phyloP scores from a whole-genome alignment of 2,888 invertebrate genomes.

The Drosophila gaucha region DNA sequence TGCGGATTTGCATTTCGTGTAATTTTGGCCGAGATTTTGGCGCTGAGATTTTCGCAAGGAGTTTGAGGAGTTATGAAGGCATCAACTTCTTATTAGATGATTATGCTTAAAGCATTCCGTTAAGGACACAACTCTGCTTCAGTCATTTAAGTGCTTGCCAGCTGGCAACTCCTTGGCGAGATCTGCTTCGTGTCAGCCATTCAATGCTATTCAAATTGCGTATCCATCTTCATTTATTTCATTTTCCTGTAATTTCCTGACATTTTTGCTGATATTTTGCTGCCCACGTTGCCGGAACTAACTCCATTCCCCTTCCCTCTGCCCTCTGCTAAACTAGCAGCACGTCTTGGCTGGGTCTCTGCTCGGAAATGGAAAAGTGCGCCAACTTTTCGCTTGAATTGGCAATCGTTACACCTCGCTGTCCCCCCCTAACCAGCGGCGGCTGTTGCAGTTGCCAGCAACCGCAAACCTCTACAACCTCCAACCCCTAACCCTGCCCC shows the following conservation, averaged over 20 bases:
- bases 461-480: neutral
- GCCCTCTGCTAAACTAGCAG: conserved; percentile 26
- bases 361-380: conserved; percentile 77
- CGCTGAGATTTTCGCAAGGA: conserved; percentile 27
- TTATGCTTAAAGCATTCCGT: neutral
- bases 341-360: conserved; percentile 55
- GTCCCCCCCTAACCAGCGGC: conserved; percentile 5
- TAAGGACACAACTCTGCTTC: neutral
- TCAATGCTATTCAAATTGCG: conserved; percentile 77
- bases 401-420: conserved; percentile 70
- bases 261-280: conserved; percentile 69
- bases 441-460: conserved; percentile 34
- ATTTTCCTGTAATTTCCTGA: conserved; percentile 80
- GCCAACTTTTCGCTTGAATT: conserved; percentile 78
- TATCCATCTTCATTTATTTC: conserved; percentile 80
- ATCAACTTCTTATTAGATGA: neutral
- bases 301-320: neutral
- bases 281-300: conserved; percentile 32
- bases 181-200: neutral
- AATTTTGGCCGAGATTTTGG: conserved; percentile 46
- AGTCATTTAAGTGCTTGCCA: neutral
- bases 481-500: neutral
- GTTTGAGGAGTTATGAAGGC: neutral
- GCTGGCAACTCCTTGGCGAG: neutral
- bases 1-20: conserved; percentile 43